A percentile compares a stretch with the other conserved stretches of the same genome.
Evolutionary conservation across 2,888 invertebrate species (phyloP).

Genomic region (Acleris literana): DNA sequence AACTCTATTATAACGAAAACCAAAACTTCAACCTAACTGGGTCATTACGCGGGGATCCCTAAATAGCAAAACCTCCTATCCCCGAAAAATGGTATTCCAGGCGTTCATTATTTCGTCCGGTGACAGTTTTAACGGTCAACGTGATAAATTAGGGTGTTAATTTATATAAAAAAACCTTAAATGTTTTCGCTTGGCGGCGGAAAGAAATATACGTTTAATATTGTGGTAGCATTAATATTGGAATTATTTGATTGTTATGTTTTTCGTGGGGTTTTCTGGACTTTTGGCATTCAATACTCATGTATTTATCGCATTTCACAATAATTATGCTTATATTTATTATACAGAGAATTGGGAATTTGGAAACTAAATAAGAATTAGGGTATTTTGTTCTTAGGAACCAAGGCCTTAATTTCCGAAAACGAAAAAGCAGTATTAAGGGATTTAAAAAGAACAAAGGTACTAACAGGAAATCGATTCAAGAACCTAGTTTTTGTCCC

Average conservation of each 20-base stretch:
- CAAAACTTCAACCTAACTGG: background rate
- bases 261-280: background rate
- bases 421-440: no score
- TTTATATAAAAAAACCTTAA: slow-evolving; percentile 32
- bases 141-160: slow-evolving; percentile 35
- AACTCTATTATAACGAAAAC: background rate
- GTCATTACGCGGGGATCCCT: background rate
- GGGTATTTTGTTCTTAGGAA: no score
- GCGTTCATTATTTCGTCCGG: slow-evolving; percentile 32
- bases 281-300: background rate
- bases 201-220: slow-evolving; percentile 19
- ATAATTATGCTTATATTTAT: no score
- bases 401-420: no score
- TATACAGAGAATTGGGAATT: no score
- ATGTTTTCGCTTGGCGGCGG: slow-evolving; percentile 9
- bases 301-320: no score
- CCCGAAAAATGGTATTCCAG: slow-evolving; percentile 17
- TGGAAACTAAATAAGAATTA: no score
- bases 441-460: no score
- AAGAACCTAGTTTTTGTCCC: no score
- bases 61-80: slow-evolving; percentile 11
- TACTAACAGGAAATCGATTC: no score
- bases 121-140: slow-evolving; percentile 30
- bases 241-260: background rate
- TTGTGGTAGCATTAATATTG: slow-evolving; percentile 18